These are phyloP conservation scores for Pocillopora meandrina DNA, from an alignment of 92 coral and sea anemone species.

Conservation along the genomic window DNA sequence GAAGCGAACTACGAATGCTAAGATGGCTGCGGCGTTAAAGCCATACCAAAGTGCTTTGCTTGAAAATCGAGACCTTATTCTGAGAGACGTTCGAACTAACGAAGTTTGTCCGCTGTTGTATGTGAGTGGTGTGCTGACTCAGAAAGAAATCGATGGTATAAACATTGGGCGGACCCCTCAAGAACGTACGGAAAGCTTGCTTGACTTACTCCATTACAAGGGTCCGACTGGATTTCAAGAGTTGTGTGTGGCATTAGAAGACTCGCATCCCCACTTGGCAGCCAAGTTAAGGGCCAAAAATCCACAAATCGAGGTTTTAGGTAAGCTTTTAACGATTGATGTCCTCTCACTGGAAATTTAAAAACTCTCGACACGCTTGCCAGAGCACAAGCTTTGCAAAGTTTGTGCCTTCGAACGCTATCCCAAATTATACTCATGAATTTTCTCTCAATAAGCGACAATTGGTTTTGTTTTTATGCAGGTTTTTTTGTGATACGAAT, in stretches of 20 bases:
- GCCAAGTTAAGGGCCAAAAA: conserved; percentile 61
- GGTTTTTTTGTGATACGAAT: conserved; percentile 47
- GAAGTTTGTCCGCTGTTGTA: conserved; percentile 73
- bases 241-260: conserved; percentile 77
- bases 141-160: conserved; percentile 76
- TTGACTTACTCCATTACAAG: conserved; percentile 87
- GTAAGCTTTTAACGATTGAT: conserved; percentile 34
- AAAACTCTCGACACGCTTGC: conserved; percentile 37
- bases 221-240: conserved; percentile 83
- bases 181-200: conserved; percentile 77
- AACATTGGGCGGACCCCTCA: conserved; percentile 74
- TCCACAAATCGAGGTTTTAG: conserved; percentile 67
- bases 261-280: conserved; percentile 75
- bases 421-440: conserved; percentile 16
- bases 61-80: conserved; percentile 76
- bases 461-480: conserved; percentile 77
- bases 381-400: neutral
- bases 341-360: conserved; percentile 8
- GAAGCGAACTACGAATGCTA: conserved; percentile 26
- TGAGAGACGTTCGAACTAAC: conserved; percentile 70
- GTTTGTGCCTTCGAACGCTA: conserved; percentile 5
- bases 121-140: conserved; percentile 64
- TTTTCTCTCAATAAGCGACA: conserved; percentile 27
- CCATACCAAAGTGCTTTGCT: conserved; percentile 80
- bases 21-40: conserved; percentile 86